Evolutionary conservation across 2,113 vertebrate genomes (phyloP).

Genomic region (Dromaius novaehollandiae): DNA sequence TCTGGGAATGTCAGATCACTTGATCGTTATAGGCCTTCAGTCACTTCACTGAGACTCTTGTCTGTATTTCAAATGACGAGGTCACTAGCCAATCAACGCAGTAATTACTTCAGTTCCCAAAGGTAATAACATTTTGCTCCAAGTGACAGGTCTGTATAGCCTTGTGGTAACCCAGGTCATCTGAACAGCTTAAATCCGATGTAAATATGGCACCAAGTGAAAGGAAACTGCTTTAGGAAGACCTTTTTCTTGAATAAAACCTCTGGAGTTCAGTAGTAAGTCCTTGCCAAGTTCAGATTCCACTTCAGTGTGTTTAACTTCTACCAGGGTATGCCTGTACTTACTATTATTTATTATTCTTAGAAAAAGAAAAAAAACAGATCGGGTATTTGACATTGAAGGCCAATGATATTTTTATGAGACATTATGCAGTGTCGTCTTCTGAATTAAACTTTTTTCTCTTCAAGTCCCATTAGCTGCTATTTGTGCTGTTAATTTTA

Average conservation of each 20-base stretch:
- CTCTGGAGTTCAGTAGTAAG: not conserved
- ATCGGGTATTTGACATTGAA: not conserved
- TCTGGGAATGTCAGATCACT: not conserved
- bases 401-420: not conserved
- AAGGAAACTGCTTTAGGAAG: not conserved
- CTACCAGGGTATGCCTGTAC: not conserved
- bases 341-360: not conserved
- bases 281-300: not conserved
- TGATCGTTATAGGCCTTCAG: not conserved
- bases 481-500: not conserved
- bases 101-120: conserved; percentile 18
- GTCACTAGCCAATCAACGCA: conserved; percentile 1
- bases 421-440: not conserved
- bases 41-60: not conserved
- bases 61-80: not conserved
- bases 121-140: conserved; percentile 25
- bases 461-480: not conserved
- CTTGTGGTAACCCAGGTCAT: conserved; percentile 7
- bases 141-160: not conserved
- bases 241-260: not conserved
- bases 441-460: not conserved
- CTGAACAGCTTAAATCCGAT: not conserved
- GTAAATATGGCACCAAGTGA: not conserved
- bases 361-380: not conserved
- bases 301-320: not conserved